Conservation (phyloP, 2,797 vertebrate species). For the Odontamblyopus lacepedii region DNA sequence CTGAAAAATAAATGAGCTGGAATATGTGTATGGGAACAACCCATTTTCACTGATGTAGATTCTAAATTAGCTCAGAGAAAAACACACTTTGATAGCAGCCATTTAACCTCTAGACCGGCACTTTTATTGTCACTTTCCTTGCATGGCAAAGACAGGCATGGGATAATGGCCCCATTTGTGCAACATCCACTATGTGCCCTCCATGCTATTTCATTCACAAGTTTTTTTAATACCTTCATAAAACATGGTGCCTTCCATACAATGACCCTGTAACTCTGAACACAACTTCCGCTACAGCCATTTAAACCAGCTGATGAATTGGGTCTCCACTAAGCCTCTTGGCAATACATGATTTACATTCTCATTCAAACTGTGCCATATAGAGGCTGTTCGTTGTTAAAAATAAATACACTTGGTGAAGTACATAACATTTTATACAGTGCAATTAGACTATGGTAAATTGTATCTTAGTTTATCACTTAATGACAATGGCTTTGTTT, state of each 20-base stretch:
- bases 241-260: conserved; percentile 3
- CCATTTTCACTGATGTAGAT: conserved; percentile 52
- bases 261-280: conserved; percentile 17
- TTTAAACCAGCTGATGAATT: conserved; percentile 1
- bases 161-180: conserved; percentile 35
- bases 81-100: conserved; percentile 33
- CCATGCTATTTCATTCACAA: conserved; percentile 6
- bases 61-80: conserved; percentile 53
- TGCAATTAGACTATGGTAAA: background rate
- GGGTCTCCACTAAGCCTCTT: conserved; percentile 6
- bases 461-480: background rate
- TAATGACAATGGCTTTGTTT: background rate
- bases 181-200: conserved; percentile 5
- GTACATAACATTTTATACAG: background rate
- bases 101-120: conserved; percentile 49
- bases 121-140: conserved; percentile 35
- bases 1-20: conserved; percentile 74
- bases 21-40: conserved; percentile 61
- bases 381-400: background rate
- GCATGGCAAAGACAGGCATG: conserved; percentile 20
- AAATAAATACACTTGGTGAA: background rate
- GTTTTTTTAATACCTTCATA: conserved; percentile 12
- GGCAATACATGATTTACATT: conserved; percentile 4
- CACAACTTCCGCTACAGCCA: conserved; percentile 4
- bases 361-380: conserved; percentile 6